A percentile compares a stretch with the other conserved stretches of the same genome.
Evolutionary conservation across 2,113 vertebrate genomes (phyloP).

Genomic region (Brachyistius frenatus): DNA sequence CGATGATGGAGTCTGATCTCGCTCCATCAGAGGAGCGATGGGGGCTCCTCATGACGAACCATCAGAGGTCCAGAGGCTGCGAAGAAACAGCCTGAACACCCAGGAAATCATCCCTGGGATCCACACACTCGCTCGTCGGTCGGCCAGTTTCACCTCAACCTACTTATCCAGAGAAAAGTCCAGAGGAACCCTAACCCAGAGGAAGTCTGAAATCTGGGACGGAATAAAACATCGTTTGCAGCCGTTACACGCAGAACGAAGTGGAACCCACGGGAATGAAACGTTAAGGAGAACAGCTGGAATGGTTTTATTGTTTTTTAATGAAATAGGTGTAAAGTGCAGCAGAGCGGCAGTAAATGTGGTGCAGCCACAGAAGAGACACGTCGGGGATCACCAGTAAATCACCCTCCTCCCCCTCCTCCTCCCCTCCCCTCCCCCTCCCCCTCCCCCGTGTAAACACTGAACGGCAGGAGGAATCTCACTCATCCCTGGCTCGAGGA

Average conservation of each 20-base stretch:
- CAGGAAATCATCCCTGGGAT: no score
- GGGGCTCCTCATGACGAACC: not conserved
- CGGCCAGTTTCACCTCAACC: no score
- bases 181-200: no score
- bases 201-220: no score
- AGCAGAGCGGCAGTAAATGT: not conserved
- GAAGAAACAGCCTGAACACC: no score
- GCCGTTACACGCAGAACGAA: not conserved
- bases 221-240: not conserved
- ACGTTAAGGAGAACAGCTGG: not conserved
- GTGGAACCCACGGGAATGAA: not conserved
- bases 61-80: no score
- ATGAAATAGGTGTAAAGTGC: not conserved
- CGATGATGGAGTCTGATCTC: not conserved
- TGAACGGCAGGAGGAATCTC: slow-evolving; percentile 65
- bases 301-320: not conserved
- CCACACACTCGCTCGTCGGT: no score
- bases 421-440: not conserved
- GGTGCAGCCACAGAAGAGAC: not conserved
- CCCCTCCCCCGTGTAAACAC: slow-evolving; percentile 53
- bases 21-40: not conserved
- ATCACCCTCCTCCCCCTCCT: slow-evolving; percentile 19
- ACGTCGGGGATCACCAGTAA: slow-evolving; percentile 26
- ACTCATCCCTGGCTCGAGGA: slow-evolving; percentile 64
- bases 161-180: no score